Evolutionary conservation across 2,888 invertebrate species (phyloP).

Genomic region (Corythucha ciliata): DNA sequence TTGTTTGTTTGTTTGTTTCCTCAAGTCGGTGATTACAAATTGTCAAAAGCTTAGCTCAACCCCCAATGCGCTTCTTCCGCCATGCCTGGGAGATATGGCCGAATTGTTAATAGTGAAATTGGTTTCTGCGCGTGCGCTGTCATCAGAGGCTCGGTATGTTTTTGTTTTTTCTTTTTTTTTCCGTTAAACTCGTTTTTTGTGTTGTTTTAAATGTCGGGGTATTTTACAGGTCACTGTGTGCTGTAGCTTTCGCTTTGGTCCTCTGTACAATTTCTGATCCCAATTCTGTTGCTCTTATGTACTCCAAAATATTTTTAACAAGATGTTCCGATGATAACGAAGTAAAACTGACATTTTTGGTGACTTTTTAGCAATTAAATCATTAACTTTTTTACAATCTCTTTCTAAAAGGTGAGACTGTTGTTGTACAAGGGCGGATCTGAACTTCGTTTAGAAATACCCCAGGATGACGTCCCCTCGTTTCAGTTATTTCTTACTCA

Average conservation of each 20-base stretch:
- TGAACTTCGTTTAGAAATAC: constrained; percentile 17
- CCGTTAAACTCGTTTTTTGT: too few species aligned
- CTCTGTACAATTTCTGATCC: constrained; percentile 27
- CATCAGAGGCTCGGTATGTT: constrained; percentile 18
- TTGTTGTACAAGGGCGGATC: constrained; percentile 18
- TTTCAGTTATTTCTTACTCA: constrained; percentile 23
- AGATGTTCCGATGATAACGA: constrained; percentile 5
- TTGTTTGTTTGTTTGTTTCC: too few species aligned
- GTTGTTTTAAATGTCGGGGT: too few species aligned
- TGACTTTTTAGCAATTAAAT: too few species aligned
- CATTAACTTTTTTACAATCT: neutral
- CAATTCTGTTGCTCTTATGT: constrained; percentile 25
- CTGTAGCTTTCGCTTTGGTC: constrained; percentile 24
- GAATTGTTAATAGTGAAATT: constrained; percentile 21
- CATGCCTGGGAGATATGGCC: constrained; percentile 24
- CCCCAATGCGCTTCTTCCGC: constrained; percentile 22
- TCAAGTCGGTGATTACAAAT: constrained; percentile 13
- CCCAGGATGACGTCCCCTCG: constrained; percentile 13
- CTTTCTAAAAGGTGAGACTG: constrained; percentile 8
- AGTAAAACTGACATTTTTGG: constrained; percentile 8
- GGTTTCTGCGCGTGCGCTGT: constrained; percentile 6
- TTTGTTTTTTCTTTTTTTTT: too few species aligned
- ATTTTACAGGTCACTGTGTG: constrained; percentile 19
- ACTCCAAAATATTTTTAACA: constrained; percentile 26
- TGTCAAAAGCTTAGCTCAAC: constrained; percentile 20